Evolutionary conservation across 2,888 invertebrate species (phyloP).

Genomic region (Volucella zonaria): DNA sequence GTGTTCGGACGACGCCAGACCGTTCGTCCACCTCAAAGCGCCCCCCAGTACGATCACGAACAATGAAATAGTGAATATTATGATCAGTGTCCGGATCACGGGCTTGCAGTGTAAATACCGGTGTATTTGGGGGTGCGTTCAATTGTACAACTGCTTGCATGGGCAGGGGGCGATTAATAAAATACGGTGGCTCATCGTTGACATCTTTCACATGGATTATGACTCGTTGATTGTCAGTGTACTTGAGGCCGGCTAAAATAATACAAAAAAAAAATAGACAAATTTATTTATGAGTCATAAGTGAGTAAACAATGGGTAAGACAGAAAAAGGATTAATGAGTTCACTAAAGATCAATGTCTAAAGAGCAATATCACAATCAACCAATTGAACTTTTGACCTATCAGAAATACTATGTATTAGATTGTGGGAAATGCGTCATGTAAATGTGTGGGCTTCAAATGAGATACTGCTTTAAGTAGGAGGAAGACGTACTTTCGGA

Average conservation of each 20-base stretch:
- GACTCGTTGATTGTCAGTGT: conserved; percentile 97
- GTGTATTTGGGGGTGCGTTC: conserved; percentile 97
- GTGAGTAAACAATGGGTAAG: no score
- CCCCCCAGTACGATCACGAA: conserved; percentile 92
- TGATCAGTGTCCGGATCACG: conserved; percentile 98
- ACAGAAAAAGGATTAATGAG: no score
- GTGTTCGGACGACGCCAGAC: conserved; percentile 95
- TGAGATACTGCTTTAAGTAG: no score
- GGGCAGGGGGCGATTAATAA: conserved; percentile 97
- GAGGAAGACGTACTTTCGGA: no score
- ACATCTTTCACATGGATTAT: conserved; percentile 97
- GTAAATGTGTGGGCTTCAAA: no score
- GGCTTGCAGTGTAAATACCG: conserved; percentile 98
- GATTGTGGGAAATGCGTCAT: no score
- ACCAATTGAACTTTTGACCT: no score
- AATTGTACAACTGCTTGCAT: conserved; percentile 98
- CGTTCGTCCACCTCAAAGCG: conserved; percentile 93
- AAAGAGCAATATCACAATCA: no score
- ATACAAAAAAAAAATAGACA: conserved; percentile 48
- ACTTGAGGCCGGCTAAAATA: conserved; percentile 83
- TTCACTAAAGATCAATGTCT: no score
- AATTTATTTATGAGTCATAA: conserved; percentile 2
- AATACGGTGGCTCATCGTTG: conserved; percentile 97
- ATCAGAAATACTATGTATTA: no score
- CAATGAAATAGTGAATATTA: conserved; percentile 97